Evolutionary conservation across 2,888 invertebrate species (phyloP), one percentile per base, ranked within the genome.

Genomic region (Ennomos erosarius): DNA sequence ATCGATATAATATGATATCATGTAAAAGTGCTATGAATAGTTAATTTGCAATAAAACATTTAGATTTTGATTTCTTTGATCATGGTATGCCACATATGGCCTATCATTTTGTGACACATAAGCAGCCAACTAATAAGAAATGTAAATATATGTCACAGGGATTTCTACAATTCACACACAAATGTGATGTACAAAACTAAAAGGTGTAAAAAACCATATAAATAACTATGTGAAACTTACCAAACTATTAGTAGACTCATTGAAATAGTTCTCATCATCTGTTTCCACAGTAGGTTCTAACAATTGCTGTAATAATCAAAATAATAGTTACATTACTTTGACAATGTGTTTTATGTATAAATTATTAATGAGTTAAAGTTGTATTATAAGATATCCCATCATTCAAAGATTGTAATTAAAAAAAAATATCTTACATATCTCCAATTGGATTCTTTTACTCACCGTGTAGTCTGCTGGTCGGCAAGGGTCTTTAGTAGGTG

Each of bases 401-500:
- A 26, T 6, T 26, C 26, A 26, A 26, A 26, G 26, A 0, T 6
- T 26, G 5, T 26, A 26, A 26, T 26, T 26, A 26, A 6, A 0
- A 26, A 6, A 5, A 6, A 26, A 5, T 26, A 4, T 26, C 6
- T 26, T 26, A 26, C 4, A 26, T 26, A n/a, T 6, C 6, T 6
- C 26, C 26, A 26, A 26, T 26, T 26, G 26, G 26, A 26, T 38
- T 35, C 8, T 33, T 35, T 11, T 34, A 84, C 92, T 88, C 90
- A 96, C 97, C 84, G 96, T 95, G 79, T 97, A 97, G 74, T 95
- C 95, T 75, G 94, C 94, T 60, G 94, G 94, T 54, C 88, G 79
- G 83, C 98, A 98, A 65, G 96, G 96, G 73, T 97, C 97, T 85
- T 96, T 95, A 95, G 98, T 98, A 8, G 98, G 97, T 65, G 97